phyloP scores from a whole-genome alignment of 2,797 vertebrate genomes.

The Hozukius guyotensis region DNA sequence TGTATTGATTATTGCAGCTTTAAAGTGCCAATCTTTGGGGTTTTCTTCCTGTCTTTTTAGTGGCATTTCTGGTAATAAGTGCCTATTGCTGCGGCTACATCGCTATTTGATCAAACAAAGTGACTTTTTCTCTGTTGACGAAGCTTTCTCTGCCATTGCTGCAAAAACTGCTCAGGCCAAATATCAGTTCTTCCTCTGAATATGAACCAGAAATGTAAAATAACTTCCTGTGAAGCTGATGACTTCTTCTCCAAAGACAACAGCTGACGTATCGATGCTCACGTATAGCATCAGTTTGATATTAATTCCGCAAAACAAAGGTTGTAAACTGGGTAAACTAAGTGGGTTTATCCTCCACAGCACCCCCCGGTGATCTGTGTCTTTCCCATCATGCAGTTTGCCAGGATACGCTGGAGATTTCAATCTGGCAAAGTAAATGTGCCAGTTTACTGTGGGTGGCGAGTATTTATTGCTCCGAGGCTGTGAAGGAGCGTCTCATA shows the following conservation, averaged over 20 bases:
- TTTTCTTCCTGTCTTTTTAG: background rate
- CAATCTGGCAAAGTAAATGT: constrained; percentile 42
- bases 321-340: background rate
- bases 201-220: background rate
- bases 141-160: background rate
- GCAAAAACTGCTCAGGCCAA: background rate
- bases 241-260: background rate
- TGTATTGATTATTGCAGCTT: background rate
- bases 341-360: background rate
- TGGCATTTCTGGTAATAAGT: background rate
- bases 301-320: background rate
- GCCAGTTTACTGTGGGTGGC: constrained; percentile 56
- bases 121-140: background rate
- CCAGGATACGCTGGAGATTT: constrained; percentile 31
- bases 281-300: background rate
- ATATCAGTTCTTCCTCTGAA: background rate
- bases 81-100: background rate
- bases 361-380: background rate
- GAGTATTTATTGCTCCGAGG: constrained; percentile 57
- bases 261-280: background rate
- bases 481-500: constrained; percentile 46
- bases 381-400: constrained; percentile 17
- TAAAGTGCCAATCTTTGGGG: background rate
- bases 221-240: background rate
- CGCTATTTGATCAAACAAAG: background rate